Evolutionary conservation across 2,797 vertebrate species (phyloP).

Genomic region (Lates japonicus): DNA sequence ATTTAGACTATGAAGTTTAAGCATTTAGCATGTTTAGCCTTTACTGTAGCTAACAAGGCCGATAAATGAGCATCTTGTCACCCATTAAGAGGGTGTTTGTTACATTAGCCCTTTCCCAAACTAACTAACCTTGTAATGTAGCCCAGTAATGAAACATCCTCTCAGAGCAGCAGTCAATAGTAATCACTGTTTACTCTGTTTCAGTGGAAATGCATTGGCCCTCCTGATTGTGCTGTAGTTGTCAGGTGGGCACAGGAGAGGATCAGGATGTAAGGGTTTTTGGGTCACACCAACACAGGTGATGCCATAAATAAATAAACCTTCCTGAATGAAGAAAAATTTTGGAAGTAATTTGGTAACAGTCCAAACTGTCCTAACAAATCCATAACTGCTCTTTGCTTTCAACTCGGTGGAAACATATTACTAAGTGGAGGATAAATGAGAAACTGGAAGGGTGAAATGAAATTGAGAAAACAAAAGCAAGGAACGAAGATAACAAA

Average conservation of each 20-base stretch:
- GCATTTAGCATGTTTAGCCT: conserved; percentile 76
- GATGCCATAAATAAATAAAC: conserved; percentile 28
- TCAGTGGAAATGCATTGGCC: conserved; percentile 73
- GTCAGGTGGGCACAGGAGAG: conserved; percentile 44
- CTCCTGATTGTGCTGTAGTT: conserved; percentile 63
- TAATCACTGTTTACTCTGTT: conserved; percentile 97
- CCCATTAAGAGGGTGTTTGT: conserved; percentile 82
- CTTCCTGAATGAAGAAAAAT: conserved; percentile 3
- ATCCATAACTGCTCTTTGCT: conserved; percentile 32
- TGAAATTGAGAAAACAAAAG: conserved; percentile 28
- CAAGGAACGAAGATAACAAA: background rate
- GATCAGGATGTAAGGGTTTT: background rate
- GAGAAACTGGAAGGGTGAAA: conserved; percentile 9
- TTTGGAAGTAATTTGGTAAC: conserved; percentile 4
- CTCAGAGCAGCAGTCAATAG: conserved; percentile 99
- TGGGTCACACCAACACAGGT: conserved; percentile 34
- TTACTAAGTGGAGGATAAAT: conserved; percentile 32
- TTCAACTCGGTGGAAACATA: conserved; percentile 21
- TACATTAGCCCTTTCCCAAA: conserved; percentile 88
- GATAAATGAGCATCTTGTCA: conserved; percentile 82
- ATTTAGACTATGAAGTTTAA: conserved; percentile 63
- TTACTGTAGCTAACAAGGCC: conserved; percentile 78
- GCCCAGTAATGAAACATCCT: conserved; percentile 98
- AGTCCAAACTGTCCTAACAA: conserved; percentile 26
- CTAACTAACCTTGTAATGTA: conserved; percentile 94